Evolutionary conservation across 2,113 vertebrate genomes (phyloP).

Genomic region (Hyla sarda): DNA sequence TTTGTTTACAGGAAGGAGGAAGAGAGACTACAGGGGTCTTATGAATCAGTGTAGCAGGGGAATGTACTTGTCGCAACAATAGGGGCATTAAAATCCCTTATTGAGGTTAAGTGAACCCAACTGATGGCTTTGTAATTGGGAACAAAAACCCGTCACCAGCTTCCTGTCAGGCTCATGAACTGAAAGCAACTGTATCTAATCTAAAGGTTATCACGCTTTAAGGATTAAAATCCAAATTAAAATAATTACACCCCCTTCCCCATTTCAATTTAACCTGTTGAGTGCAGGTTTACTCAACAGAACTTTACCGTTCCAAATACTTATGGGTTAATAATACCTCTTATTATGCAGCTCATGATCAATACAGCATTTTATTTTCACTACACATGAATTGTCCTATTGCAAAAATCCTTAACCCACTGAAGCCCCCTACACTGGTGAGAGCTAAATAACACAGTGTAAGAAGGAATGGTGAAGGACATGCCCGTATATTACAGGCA

Average conservation of each 20-base stretch:
- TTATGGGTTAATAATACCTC: background rate
- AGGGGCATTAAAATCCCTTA: constrained; percentile 42
- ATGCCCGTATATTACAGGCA: background rate
- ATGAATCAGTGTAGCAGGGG: constrained; percentile 38
- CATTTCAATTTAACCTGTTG: background rate
- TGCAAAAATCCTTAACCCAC: background rate
- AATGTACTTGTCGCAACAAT: constrained; percentile 54
- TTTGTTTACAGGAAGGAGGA: constrained; percentile 40
- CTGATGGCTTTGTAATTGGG: constrained; percentile 27
- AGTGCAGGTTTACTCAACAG: background rate
- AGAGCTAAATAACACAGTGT: background rate
- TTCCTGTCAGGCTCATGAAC: constrained; percentile 24
- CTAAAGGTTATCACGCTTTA: constrained; percentile 14
- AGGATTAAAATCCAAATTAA: constrained; percentile 35
- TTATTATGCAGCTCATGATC: background rate
- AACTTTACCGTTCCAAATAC: background rate
- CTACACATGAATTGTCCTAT: background rate
- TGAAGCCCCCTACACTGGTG: background rate
- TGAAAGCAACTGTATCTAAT: background rate
- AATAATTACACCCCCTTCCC: constrained; percentile 5
- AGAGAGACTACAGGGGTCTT: constrained; percentile 18
- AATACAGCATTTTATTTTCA: background rate
- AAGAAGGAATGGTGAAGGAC: background rate
- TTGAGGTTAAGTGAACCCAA: constrained; percentile 22
- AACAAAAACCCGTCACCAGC: constrained; percentile 36